phyloP scores from a whole-genome alignment of 1,140 invertebrate species.

The Panonychus citri region DNA sequence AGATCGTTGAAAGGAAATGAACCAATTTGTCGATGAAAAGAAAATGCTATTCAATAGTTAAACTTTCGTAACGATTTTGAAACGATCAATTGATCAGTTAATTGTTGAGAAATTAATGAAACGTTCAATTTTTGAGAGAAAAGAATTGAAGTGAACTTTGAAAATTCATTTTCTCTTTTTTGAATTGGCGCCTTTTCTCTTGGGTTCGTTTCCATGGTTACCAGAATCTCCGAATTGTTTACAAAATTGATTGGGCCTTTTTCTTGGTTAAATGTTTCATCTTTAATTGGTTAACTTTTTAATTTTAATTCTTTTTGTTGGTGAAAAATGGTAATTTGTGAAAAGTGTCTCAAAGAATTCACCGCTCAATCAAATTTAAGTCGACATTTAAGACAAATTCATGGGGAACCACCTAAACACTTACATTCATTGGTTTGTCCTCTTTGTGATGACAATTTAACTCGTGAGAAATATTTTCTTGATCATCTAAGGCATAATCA shows the following conservation, averaged over 20 bases:
- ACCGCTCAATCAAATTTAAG: background rate
- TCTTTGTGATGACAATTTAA: background rate
- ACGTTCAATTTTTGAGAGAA: too few relatives aligned
- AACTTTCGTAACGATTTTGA: too few relatives aligned
- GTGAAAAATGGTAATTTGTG: background rate
- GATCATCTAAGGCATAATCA: background rate
- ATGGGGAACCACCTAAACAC: background rate
- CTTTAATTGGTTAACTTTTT: background rate
- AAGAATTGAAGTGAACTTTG: too few relatives aligned
- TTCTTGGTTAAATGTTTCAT: background rate
- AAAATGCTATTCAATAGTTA: too few relatives aligned
- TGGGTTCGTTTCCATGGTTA: background rate
- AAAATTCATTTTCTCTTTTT: too few relatives aligned
- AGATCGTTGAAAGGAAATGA: too few relatives aligned
- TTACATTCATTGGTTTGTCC: background rate
- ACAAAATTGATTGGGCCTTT: background rate
- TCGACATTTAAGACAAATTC: background rate
- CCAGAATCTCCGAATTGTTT: background rate
- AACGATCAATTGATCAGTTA: too few relatives aligned
- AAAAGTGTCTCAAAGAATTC: background rate
- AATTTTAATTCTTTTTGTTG: background rate
- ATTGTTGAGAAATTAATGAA: too few relatives aligned
- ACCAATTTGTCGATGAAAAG: too few relatives aligned
- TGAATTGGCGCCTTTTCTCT: background rate
- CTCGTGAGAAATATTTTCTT: background rate